Evolutionary conservation across 2,113 vertebrate genomes (phyloP).

Genomic region (Toxotes jaculatrix): DNA sequence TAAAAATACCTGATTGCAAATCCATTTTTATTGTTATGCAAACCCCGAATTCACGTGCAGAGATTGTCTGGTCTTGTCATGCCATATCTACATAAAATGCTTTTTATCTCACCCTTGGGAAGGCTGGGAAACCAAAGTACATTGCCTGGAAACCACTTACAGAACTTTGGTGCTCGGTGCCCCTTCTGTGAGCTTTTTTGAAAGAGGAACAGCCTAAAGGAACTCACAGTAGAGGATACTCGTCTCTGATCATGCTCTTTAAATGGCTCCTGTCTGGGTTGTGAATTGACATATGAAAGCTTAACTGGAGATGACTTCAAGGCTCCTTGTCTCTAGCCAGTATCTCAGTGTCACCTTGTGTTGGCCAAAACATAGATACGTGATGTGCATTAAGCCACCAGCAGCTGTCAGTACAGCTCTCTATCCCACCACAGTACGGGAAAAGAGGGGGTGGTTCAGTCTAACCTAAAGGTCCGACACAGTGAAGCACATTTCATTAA

Average conservation of each 20-base stretch:
- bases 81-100: slow-evolving; percentile 42
- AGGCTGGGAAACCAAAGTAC: slow-evolving; percentile 53
- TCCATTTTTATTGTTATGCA: slow-evolving; percentile 27
- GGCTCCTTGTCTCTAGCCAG: slow-evolving; percentile 49
- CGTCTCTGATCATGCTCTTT: slow-evolving; percentile 59
- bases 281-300: slow-evolving; percentile 64
- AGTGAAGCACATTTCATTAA: slow-evolving; percentile 77
- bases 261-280: slow-evolving; percentile 51
- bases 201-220: slow-evolving; percentile 50
- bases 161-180: slow-evolving; percentile 38
- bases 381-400: slow-evolving; percentile 71
- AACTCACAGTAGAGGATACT: slow-evolving; percentile 50
- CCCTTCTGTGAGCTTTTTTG: slow-evolving; percentile 48
- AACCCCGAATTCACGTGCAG: slow-evolving; percentile 17
- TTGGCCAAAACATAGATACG: slow-evolving; percentile 69
- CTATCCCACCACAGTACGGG: slow-evolving; percentile 39
- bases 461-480: slow-evolving; percentile 67
- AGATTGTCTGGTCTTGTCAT: slow-evolving; percentile 36
- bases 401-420: slow-evolving; percentile 74
- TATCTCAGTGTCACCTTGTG: slow-evolving; percentile 70
- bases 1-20: slow-evolving; percentile 1
- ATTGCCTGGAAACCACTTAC: slow-evolving; percentile 69
- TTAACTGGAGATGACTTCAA: slow-evolving; percentile 59
- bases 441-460: slow-evolving; percentile 37
- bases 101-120: slow-evolving; percentile 54